Percentiles rank a stretch among this genome's conserved stretches.
Conservation (phyloP, 2,113 vertebrate species). For the Neopipo cinnamomea region DNA sequence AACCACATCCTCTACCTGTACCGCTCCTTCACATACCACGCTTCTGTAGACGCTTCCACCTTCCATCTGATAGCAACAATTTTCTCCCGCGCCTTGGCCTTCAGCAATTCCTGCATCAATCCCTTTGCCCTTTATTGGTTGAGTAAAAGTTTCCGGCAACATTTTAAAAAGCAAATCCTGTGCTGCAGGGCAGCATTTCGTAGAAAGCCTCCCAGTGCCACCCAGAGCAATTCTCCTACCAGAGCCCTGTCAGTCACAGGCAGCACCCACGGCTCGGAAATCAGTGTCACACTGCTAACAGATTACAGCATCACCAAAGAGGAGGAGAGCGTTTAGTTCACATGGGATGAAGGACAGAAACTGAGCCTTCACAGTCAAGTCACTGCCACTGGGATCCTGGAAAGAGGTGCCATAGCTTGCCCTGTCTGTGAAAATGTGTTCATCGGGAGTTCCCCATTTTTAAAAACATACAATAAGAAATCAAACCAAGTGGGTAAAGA, state of each 20-base stretch:
- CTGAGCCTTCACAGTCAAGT: neutral
- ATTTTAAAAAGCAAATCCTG: conserved; percentile 78
- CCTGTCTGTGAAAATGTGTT: neutral
- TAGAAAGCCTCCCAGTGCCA: conserved; percentile 12
- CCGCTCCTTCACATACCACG: conserved; percentile 75
- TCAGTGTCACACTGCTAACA: conserved; percentile 69
- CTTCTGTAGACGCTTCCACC: conserved; percentile 68
- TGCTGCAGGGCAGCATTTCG: conserved; percentile 64
- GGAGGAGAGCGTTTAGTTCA: conserved; percentile 70
- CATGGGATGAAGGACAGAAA: neutral
- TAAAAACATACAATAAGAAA: neutral
- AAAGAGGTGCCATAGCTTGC: neutral
- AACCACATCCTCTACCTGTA: conserved; percentile 82
- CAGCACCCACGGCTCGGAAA: conserved; percentile 70
- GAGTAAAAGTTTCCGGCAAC: conserved; percentile 79
- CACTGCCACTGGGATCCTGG: neutral
- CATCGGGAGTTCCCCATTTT: neutral
- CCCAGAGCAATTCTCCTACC: conserved; percentile 54
- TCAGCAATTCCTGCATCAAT: conserved; percentile 82
- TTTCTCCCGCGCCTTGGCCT: conserved; percentile 77
- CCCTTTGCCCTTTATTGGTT: conserved; percentile 84
- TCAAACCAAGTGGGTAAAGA: neutral
- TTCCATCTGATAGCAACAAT: conserved; percentile 74
- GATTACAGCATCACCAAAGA: conserved; percentile 69
- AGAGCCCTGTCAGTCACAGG: conserved; percentile 56